phyloP scores from a whole-genome alignment of 2,888 invertebrate genomes.

The Andrena flavipes region DNA sequence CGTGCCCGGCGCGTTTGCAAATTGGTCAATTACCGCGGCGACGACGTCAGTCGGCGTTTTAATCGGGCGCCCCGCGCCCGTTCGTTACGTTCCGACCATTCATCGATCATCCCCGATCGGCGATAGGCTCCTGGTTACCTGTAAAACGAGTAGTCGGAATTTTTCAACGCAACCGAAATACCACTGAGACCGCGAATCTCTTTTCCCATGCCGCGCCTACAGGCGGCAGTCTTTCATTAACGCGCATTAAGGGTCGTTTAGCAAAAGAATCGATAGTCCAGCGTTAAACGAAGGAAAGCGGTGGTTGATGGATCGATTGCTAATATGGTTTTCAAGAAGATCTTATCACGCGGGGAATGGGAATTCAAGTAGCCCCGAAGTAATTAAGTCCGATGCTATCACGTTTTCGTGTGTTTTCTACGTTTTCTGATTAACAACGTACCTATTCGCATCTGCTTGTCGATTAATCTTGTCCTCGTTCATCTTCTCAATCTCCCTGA shows the following conservation, averaged over 20 bases:
- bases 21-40: slow-evolving; percentile 73
- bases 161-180: not conserved
- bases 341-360: not conserved
- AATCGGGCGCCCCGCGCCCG: slow-evolving; percentile 18
- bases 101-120: not conserved
- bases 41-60: slow-evolving; percentile 44
- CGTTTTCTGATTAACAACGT: no score
- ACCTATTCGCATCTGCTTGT: no score
- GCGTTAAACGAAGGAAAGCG: slow-evolving; percentile 8
- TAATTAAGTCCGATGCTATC: no score
- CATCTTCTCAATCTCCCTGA: no score
- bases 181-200: not conserved
- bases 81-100: not conserved
- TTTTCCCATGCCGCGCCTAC: not conserved
- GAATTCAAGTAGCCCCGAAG: not conserved
- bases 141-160: not conserved
- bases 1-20: slow-evolving; percentile 66
- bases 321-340: not conserved
- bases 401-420: no score
- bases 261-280: slow-evolving; percentile 5
- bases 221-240: not conserved
- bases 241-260: slow-evolving; percentile 12
- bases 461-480: no score
- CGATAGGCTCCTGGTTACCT: not conserved
- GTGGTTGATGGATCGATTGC: not conserved